A percentile compares a stretch with the other conserved stretches of the same genome.
These are phyloP conservation scores for Urocyon cinereoargenteus DNA, from an alignment of 2,797 vertebrate species.

Conservation along the genomic window DNA sequence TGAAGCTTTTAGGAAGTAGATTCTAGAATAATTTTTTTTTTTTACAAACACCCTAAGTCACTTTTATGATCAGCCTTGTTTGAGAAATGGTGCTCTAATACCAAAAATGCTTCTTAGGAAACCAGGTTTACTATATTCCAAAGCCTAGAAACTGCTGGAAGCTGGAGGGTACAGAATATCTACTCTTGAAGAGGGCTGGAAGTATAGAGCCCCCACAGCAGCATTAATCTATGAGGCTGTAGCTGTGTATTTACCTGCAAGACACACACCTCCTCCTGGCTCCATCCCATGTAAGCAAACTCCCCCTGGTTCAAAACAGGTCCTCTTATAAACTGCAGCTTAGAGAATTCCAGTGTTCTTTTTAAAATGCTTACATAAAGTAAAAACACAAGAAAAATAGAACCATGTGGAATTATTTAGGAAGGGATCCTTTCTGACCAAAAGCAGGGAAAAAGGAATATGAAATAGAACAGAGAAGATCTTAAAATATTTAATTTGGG, in stretches of 20 bases:
- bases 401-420: background rate
- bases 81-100: background rate
- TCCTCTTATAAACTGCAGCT: background rate
- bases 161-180: background rate
- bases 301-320: background rate
- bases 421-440: background rate
- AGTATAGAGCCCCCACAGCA: background rate
- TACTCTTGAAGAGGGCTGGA: background rate
- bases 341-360: background rate
- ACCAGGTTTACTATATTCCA: background rate
- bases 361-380: background rate
- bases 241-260: background rate
- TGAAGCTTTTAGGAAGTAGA: background rate
- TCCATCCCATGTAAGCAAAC: background rate
- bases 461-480: slow-evolving; percentile 24
- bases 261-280: background rate
- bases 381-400: slow-evolving; percentile 31
- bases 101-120: background rate
- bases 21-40: slow-evolving; percentile 4
- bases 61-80: background rate
- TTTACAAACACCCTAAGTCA: background rate
- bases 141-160: background rate
- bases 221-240: background rate
- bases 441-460: background rate
- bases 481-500: slow-evolving; percentile 52